A percentile compares a stretch with the other conserved stretches of the same genome.
Conservation (phyloP, 2,888 invertebrate species). For the Drosophila niveifrons region DNA sequence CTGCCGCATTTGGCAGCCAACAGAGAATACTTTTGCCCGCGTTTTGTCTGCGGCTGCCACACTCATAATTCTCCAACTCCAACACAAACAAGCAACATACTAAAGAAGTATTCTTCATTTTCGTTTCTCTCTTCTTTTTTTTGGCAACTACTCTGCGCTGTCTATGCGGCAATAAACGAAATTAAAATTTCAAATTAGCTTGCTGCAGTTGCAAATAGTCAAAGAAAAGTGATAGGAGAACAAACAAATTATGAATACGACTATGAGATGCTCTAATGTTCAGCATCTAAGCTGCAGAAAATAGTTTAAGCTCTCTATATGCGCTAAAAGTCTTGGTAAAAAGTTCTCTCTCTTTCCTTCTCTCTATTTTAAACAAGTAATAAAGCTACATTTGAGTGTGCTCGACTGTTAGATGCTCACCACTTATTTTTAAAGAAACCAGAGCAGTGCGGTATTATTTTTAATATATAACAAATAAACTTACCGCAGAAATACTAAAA, state of each 20-base stretch:
- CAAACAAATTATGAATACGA: not conserved
- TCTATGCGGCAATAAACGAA: constrained; percentile 77
- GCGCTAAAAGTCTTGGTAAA: too few species aligned
- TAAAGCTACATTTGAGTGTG: too few species aligned
- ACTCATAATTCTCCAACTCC: constrained; percentile 46
- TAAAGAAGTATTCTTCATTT: constrained; percentile 9
- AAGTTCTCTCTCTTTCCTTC: too few species aligned
- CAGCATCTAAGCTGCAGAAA: too few species aligned
- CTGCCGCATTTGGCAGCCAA: constrained; percentile 65
- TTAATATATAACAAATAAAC: too few species aligned
- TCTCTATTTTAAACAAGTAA: too few species aligned
- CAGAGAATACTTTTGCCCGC: constrained; percentile 22
- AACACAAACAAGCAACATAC: not conserved
- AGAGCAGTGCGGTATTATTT: too few species aligned
- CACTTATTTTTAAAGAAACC: too few species aligned
- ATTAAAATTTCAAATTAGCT: constrained; percentile 77
- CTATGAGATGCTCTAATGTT: not conserved
- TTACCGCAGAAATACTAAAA: too few species aligned
- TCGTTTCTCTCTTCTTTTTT: constrained; percentile 20
- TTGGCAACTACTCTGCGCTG: constrained; percentile 60
- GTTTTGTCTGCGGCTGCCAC: constrained; percentile 60
- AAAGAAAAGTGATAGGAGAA: constrained; percentile 10
- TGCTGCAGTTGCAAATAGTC: constrained; percentile 59
- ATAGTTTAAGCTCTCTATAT: too few species aligned
- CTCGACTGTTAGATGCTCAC: too few species aligned